Conservation (phyloP, 2,888 invertebrate species). For the Amphipoea oculea region DNA sequence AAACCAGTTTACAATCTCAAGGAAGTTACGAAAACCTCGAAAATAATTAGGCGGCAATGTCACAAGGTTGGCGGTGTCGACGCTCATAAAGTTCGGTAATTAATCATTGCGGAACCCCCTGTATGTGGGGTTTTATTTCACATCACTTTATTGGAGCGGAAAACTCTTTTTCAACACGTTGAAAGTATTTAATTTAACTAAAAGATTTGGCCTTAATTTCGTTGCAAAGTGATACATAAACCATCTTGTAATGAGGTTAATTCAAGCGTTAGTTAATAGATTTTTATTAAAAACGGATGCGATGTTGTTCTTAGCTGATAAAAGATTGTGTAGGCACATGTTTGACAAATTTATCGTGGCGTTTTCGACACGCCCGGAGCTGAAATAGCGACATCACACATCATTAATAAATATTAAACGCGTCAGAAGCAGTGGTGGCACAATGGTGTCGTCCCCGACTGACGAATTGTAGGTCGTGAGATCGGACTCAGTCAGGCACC, state of each 20-base stretch:
- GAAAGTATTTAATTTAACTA: slow-evolving; percentile 33
- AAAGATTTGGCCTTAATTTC: slow-evolving; percentile 19
- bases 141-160: slow-evolving; percentile 68
- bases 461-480: background rate
- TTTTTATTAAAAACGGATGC: slow-evolving; percentile 38
- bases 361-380: slow-evolving; percentile 13
- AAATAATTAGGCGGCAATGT: slow-evolving; percentile 66
- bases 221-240: slow-evolving; percentile 7
- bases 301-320: slow-evolving; percentile 25
- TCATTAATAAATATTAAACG: slow-evolving; percentile 9
- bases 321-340: slow-evolving; percentile 15
- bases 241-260: slow-evolving; percentile 19
- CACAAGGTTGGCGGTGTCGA: slow-evolving; percentile 62
- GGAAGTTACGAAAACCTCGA: slow-evolving; percentile 57
- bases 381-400: slow-evolving; percentile 3
- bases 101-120: slow-evolving; percentile 67
- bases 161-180: slow-evolving; percentile 52
- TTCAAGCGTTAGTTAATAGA: background rate
- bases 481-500: background rate
- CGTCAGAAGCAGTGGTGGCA: background rate
- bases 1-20: slow-evolving; percentile 62
- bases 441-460: background rate
- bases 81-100: slow-evolving; percentile 71
- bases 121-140: slow-evolving; percentile 67
- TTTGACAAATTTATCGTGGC: slow-evolving; percentile 12